phyloP scores from a whole-genome alignment of 2,113 vertebrate genomes.

The Sander lucioperca region DNA sequence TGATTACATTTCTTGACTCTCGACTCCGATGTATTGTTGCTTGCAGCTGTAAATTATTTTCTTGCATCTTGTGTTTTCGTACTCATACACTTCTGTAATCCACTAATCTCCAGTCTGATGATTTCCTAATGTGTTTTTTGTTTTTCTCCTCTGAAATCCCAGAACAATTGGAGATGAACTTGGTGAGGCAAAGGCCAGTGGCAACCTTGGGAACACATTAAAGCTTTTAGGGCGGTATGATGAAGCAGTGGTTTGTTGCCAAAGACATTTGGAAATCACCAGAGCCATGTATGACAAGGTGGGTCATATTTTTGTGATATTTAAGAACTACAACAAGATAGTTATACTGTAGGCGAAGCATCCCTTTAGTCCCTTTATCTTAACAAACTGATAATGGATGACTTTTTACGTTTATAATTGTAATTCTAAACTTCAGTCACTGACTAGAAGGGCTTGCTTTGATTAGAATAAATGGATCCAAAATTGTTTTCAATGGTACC shows the following conservation, averaged over 20 bases:
- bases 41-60: slow-evolving; percentile 39
- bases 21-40: slow-evolving; percentile 3
- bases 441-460: slow-evolving; percentile 8
- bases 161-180: slow-evolving; percentile 95
- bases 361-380: not conserved
- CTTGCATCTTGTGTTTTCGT: slow-evolving; percentile 38
- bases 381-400: not conserved
- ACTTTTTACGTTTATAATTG: not conserved
- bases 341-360: not conserved
- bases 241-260: slow-evolving; percentile 95
- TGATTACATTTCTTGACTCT: slow-evolving; percentile 26
- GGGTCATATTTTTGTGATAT: slow-evolving; percentile 11
- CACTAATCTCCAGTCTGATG: slow-evolving; percentile 41
- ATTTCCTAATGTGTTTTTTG: slow-evolving; percentile 22
- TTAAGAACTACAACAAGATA: not conserved
- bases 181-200: slow-evolving; percentile 98
- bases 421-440: not conserved
- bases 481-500: slow-evolving; percentile 26
- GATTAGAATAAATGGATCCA: slow-evolving; percentile 32
- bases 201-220: slow-evolving; percentile 97
- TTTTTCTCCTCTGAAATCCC: slow-evolving; percentile 26
- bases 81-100: slow-evolving; percentile 26
- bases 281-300: slow-evolving; percentile 95
- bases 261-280: slow-evolving; percentile 96
- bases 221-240: slow-evolving; percentile 96